Conservation (phyloP, 1,140 invertebrate species). For the Drosophila saltans region DNA sequence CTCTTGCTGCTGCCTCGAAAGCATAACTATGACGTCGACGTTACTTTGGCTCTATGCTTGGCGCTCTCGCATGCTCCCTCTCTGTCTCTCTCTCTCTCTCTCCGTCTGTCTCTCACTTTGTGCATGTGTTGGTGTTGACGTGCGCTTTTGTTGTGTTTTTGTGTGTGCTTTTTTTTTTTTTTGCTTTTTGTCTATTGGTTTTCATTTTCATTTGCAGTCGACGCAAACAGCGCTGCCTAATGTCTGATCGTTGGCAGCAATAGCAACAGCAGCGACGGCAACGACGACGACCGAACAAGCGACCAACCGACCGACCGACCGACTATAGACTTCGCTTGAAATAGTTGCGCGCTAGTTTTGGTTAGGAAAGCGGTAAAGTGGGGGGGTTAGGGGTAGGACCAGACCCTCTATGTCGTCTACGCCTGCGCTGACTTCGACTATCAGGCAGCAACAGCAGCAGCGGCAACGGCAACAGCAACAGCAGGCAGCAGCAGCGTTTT, state of each 20-base stretch:
- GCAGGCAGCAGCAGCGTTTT: conserved; percentile 55
- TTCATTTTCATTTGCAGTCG: conserved; percentile 78
- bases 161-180: conserved; percentile 34
- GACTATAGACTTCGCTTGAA: conserved; percentile 27
- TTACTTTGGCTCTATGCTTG: conserved; percentile 25
- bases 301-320: background rate
- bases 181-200: conserved; percentile 77
- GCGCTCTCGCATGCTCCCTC: conserved; percentile 1
- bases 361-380: conserved; percentile 14
- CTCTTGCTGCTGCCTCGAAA: conserved; percentile 30
- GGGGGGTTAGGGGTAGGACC: conserved; percentile 16
- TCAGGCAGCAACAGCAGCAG: conserved; percentile 27
- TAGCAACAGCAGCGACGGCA: background rate
- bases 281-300: conserved; percentile 9
- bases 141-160: conserved; percentile 39
- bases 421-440: conserved; percentile 48
- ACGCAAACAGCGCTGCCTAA: conserved; percentile 41
- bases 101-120: conserved; percentile 35
- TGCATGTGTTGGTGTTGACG: conserved; percentile 40
- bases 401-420: conserved; percentile 29
- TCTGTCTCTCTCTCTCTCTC: conserved; percentile 5
- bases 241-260: conserved; percentile 51
- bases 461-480: conserved; percentile 34
- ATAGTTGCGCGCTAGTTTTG: conserved; percentile 55
- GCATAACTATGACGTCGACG: conserved; percentile 76